Base-by-base conservation (phyloP, 2,888 invertebrate genomes). In the Dromius quadrimaculatus region DNA sequence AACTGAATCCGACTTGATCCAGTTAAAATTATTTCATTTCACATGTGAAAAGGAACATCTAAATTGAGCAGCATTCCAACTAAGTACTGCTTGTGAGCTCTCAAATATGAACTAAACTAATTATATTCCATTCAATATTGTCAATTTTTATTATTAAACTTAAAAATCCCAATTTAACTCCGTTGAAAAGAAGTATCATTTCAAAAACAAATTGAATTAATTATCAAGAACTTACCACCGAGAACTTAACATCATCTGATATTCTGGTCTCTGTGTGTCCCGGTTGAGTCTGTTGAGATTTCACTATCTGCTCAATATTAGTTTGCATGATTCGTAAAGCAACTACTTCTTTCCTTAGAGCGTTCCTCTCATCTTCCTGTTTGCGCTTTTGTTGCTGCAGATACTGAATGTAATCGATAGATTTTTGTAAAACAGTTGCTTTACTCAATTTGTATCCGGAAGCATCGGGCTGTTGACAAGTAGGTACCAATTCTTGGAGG, bases 291-390 rank as follows among this genome's bases (percentile, higher is more conserved):
- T 97, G 96, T 81, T 98, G 97, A 2, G 96, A 95, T 83, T 96
- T 95, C 11, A 98, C 93, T 79, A 98, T 96, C 81, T 96, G 95
- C 79, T 98, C 97, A 79, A 97, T 97, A 81, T 97, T 97, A 1
- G 92, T 91, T 81, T 97, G 95, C 89, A 94, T 94, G 59, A 98
- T 97, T 73, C 95, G 90, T 65, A 98, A 84, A 0, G 97, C 98
- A 15, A 95, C 91, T 0, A 97, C 93, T 81, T 98, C 97, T 80
- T 97, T 95, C 19, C 94, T 88, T 15, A 95, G 83, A 0, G 93
- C 93, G 75, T 93, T 92, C 65, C 97, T 85, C 79, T 98, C 97
- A n/a, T 97, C 96, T 79, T 97, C 97, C 79, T 97, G 94, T 74
- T 96, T 93, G 76, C 93, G 91, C 77, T 97, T 94, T 81, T 97